These are phyloP conservation scores for Alca torda DNA, from an alignment of 2,797 vertebrate species.

Conservation along the genomic window DNA sequence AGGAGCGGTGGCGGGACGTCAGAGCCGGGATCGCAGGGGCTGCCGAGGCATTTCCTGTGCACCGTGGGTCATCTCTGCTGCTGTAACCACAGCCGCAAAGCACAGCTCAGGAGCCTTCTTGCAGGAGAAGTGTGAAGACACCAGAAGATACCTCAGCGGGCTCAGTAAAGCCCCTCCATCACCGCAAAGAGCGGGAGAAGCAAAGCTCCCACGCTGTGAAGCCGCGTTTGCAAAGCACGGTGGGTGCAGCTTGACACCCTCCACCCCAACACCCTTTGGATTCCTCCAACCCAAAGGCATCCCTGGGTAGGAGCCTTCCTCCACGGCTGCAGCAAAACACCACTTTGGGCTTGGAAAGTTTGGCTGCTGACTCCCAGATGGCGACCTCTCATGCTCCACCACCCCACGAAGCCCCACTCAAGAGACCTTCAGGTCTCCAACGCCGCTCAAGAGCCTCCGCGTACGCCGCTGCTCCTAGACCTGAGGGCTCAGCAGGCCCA, in stretches of 20 bases:
- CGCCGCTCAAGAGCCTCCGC: neutral
- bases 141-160: neutral
- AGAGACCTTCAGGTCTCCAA: neutral
- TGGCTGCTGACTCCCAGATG: neutral
- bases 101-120: neutral
- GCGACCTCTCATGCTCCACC: neutral
- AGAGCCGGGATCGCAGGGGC: neutral
- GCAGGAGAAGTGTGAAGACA: neutral
- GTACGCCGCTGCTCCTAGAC: neutral
- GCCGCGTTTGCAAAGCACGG: fast-evolving
- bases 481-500: neutral
- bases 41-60: neutral
- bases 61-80: fast-evolving
- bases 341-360: neutral
- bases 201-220: neutral
- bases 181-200: neutral
- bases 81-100: fast-evolving
- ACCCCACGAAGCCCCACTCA: neutral
- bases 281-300: neutral
- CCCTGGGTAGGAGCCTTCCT: neutral
- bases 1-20: neutral
- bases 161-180: neutral
- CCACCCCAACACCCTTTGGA: neutral
- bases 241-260: neutral
- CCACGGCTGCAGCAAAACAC: neutral